Base-by-base conservation (phyloP, 2,113 vertebrate species). In the Piaya cayana region DNA sequence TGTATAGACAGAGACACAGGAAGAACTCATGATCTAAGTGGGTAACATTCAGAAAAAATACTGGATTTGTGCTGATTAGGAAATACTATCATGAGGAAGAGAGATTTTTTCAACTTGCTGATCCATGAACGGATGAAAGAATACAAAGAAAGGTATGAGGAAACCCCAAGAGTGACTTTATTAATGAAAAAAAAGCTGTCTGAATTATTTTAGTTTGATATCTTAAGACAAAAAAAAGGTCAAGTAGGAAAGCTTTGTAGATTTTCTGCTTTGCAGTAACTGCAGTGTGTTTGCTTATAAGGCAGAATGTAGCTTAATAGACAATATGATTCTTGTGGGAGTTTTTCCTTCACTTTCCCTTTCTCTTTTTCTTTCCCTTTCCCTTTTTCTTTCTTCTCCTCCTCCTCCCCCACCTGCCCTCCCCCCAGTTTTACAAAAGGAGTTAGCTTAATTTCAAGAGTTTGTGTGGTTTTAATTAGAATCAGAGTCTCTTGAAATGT, bases 381-480 rank as follows among this genome's bases (percentile, higher is more conserved):
- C 12, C 39, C 14, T 62, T 82, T 37, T 37, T 55, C 29, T 69
- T 68, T 53, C 10, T 79, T 88, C 80, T 52, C 39, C 37, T 43
- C 71, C 81, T 49, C 39, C 30, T 36, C 25, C 37, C 59, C 64
- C 67, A 52, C 26, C 36, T 50, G 5, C 8, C 42, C 50, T 6
- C 26, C 26, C 50, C 11, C 47, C 67, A 22, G 45, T 75, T 92
- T 87, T 81, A 91, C 86, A 91, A 82, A 97, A 97, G 88, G 86
- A 96, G 92, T 97, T 98, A 98, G 98, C 96, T 97, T 97, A 96
- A 97, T 98, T 98, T 98, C 89, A 92, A 96, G 96, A 96, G 93
- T 92, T 94, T 95, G 97, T 96, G 97, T 98, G 98, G 96, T 98
- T 98, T 97, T 98, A 97, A 98, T 98, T 98, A 98, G 95, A 96